These are phyloP conservation scores for Pyrochroa serraticornis DNA, from an alignment of 2,888 invertebrate species.

Conservation along the genomic window DNA sequence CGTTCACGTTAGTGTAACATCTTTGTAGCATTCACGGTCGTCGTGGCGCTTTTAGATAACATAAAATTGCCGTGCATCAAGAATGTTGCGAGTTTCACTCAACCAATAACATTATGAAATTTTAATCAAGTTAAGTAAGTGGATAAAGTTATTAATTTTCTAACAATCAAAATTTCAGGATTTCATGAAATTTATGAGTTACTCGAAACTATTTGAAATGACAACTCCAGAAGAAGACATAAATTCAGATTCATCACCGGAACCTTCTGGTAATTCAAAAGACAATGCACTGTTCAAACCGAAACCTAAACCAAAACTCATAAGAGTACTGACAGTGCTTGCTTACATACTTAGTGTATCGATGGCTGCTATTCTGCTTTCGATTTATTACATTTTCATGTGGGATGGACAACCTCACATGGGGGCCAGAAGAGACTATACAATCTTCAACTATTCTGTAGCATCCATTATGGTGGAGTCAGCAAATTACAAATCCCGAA, in stretches of 20 bases:
- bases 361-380: conserved; percentile 81
- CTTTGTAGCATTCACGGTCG: conserved; percentile 31
- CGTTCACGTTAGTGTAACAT: conserved; percentile 28
- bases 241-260: conserved; percentile 22
- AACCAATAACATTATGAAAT: too few species aligned
- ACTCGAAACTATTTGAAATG: too few species aligned
- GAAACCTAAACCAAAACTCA: conserved; percentile 52
- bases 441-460: not conserved
- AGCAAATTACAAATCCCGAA: not conserved
- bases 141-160: not conserved
- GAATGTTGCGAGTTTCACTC: conserved; percentile 6
- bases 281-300: conserved; percentile 40
- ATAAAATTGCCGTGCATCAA: conserved; percentile 22
- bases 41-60: conserved; percentile 32
- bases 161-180: not conserved
- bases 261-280: conserved; percentile 31
- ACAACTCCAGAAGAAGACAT: conserved; percentile 39
- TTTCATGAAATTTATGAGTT: too few species aligned
- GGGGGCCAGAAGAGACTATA: conserved; percentile 28
- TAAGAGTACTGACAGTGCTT: conserved; percentile 77
- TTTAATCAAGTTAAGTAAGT: not conserved
- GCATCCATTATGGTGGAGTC: not conserved
- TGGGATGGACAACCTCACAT: conserved; percentile 72
- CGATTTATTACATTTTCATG: conserved; percentile 81
- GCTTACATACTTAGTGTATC: conserved; percentile 86